Evolutionary conservation across 1,140 invertebrate species (phyloP), one percentile per base, ranked within the genome.

Genomic region (Doryteuthis pealeii): DNA sequence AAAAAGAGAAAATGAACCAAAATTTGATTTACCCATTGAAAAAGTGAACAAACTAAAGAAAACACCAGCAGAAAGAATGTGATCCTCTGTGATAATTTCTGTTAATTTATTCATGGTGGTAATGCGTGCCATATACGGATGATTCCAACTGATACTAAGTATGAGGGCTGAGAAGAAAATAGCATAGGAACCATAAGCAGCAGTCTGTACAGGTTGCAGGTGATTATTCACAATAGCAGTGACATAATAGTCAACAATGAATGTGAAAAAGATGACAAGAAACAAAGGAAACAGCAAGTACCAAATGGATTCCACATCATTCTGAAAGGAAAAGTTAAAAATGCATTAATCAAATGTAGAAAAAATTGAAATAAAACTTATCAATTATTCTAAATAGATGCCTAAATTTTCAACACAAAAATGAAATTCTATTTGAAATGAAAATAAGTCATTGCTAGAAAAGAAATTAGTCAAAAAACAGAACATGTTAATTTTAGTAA

Each of bases 211-310:
- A 32, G 80, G 73, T 65, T 89, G 84, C 10, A 88, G 79, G 71
- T 85, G 84, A 33, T 81, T 85, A 31, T 75, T 79, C 49, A 84
- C 84, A 0, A 89, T 83, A 30, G 83, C 81, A 72, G 90, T 89
- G 6, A 89, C 85, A 76, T 90, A 90, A 79, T 88, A 90, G 83
- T 90, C 89, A 31, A 90, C 70, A n/a, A 90, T 78, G 68, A 89
- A 82, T 8, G 90, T 84, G 75, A 88, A 86, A 15, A 88, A 66
- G 35, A 88, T 82, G 43, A 88, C 84, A 4, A 89, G 71, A n/a
- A 85, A 32, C n/a, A 89, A 73, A 0, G 89, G 85, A 31, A 89
- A 75, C 8, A 89, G 33, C 18, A 88, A 77, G 45, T 83, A 84
- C 33, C 86, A 67, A 81, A 81, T 88, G 0, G 87, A 89, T 58